phyloP scores from a whole-genome alignment of 2,797 vertebrate genomes.

The Benthosema pterotum region DNA sequence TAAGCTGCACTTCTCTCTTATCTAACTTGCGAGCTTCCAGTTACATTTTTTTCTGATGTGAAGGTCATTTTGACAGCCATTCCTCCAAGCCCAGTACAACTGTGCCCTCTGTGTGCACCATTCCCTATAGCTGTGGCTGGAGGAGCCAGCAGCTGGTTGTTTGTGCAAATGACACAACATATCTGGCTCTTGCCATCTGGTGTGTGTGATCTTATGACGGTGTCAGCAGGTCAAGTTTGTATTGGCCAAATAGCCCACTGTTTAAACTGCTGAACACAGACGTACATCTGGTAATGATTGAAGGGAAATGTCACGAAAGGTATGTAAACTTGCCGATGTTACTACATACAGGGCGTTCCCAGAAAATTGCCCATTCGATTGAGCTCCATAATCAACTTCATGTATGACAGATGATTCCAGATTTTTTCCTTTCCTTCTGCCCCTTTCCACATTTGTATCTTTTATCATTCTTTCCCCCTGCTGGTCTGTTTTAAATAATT shows the following conservation, averaged over 20 bases:
- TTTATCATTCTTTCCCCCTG: no score
- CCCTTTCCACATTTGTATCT: no score
- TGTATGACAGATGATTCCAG: not conserved
- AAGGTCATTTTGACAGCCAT: no score
- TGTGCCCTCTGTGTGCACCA: not conserved
- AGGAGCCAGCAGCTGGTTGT: slow-evolving; percentile 46
- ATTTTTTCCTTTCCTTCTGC: not conserved
- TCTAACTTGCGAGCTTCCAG: no score
- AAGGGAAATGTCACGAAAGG: slow-evolving; percentile 14
- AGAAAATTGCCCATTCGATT: slow-evolving; percentile 6
- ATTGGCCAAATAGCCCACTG: slow-evolving; percentile 30
- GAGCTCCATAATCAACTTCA: not conserved
- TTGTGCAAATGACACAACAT: slow-evolving; percentile 43
- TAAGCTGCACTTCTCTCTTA: no score
- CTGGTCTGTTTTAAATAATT: no score
- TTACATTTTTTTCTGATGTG: no score
- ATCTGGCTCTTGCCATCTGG: slow-evolving; percentile 56
- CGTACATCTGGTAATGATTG: slow-evolving; percentile 22
- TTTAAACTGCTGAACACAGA: slow-evolving; percentile 33
- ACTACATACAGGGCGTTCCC: not conserved
- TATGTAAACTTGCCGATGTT: not conserved
- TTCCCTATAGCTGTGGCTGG: slow-evolving; percentile 20
- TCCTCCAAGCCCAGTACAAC: not conserved
- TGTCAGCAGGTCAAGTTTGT: slow-evolving; percentile 46
- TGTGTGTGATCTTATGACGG: slow-evolving; percentile 49